These are phyloP conservation scores for Todiramphus chloris DNA, from an alignment of 2,113 vertebrate genomes.

Conservation along the genomic window DNA sequence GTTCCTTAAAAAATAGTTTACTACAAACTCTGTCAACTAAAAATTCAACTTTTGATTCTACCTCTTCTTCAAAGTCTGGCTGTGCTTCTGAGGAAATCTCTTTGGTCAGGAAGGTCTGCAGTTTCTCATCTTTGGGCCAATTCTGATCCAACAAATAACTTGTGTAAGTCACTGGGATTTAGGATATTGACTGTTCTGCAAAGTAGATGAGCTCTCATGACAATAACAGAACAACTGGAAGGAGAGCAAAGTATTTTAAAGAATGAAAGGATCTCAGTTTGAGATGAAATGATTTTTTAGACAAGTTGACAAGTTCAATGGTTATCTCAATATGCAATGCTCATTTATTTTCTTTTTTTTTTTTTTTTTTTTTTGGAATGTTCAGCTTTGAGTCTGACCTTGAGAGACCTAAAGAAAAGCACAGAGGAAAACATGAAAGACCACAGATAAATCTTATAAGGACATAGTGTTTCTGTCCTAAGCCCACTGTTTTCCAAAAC, in stretches of 20 bases:
- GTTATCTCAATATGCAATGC: neutral
- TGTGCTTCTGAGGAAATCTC: neutral
- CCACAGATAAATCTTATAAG: neutral
- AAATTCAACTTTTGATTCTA: neutral
- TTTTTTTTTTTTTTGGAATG: neutral
- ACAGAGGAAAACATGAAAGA: slow-evolving; percentile 4
- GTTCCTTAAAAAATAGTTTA: neutral
- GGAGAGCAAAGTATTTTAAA: neutral
- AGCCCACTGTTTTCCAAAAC: slow-evolving; percentile 19
- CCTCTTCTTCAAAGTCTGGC: neutral
- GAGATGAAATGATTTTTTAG: neutral
- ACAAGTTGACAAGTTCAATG: neutral
- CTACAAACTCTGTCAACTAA: neutral
- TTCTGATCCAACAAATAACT: neutral
- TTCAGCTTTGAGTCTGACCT: neutral
- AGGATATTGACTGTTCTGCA: neutral
- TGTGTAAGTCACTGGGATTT: neutral
- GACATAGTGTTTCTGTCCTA: neutral
- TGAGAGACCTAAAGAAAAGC: neutral
- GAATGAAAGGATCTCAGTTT: neutral
- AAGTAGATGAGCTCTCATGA: neutral
- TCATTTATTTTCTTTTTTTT: neutral
- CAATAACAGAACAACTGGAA: neutral
- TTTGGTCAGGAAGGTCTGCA: neutral
- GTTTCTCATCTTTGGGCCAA: neutral